These are phyloP conservation scores for Natrix natrix DNA, from an alignment of 2,797 vertebrate species.

Conservation along the genomic window DNA sequence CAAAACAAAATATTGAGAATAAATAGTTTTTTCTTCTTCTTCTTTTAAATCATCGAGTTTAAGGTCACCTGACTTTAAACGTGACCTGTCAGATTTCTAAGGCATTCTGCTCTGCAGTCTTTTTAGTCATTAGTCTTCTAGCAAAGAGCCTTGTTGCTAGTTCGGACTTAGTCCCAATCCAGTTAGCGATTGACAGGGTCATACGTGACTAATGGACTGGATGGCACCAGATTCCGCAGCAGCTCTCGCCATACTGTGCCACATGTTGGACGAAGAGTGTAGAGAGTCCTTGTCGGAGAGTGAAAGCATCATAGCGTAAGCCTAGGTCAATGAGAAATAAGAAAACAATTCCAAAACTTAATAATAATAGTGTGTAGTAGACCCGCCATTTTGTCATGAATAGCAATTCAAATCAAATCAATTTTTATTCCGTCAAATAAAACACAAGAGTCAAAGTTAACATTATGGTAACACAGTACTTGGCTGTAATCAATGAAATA, in stretches of 20 bases:
- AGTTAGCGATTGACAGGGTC: constrained; percentile 74
- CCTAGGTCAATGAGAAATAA: constrained; percentile 66
- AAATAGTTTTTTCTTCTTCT: constrained; percentile 82
- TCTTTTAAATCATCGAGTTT: constrained; percentile 81
- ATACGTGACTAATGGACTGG: constrained; percentile 97
- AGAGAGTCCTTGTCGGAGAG: constrained; percentile 96
- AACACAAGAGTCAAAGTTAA: neutral
- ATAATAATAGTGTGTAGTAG: accelerated
- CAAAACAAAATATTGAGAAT: constrained; percentile 98
- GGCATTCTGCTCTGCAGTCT: constrained; percentile 94
- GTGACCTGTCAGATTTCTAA: constrained; percentile 85
- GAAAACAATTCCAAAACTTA: constrained; percentile 33
- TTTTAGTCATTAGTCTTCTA: constrained; percentile 75
- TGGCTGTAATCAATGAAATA: neutral
- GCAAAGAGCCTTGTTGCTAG: constrained; percentile 75
- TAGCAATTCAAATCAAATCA: neutral
- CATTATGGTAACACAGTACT: neutral
- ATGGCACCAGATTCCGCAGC: constrained; percentile 93
- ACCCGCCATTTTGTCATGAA: neutral
- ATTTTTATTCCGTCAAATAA: neutral
- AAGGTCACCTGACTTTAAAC: constrained; percentile 82
- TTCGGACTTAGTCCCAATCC: constrained; percentile 81
- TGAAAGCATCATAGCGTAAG: constrained; percentile 98
- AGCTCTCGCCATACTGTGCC: constrained; percentile 94
- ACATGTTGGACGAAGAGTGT: constrained; percentile 89